phyloP scores from a whole-genome alignment of 2,113 vertebrate genomes.

The Hipposideros armiger region DNA sequence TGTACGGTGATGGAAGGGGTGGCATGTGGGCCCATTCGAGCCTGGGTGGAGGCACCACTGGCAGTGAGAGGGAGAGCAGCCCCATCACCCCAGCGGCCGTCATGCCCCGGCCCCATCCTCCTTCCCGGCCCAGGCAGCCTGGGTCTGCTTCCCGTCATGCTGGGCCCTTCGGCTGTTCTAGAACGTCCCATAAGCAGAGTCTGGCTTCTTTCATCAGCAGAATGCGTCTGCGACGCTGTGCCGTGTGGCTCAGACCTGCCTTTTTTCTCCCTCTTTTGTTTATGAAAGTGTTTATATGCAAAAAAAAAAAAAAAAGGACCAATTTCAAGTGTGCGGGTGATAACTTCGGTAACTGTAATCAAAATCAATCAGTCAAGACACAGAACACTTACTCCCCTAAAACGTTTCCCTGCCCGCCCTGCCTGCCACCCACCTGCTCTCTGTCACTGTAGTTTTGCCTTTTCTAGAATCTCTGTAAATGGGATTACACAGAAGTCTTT shows the following conservation, averaged over 20 bases:
- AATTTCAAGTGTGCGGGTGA: fast-evolving
- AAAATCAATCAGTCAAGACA: fast-evolving
- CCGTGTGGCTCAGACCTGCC: neutral
- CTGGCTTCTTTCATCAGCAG: neutral
- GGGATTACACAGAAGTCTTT: fast-evolving
- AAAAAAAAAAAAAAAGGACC: fast-evolving
- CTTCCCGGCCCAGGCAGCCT: neutral
- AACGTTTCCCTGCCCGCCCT: fast-evolving
- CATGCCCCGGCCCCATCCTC: neutral
- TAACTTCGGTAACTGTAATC: fast-evolving
- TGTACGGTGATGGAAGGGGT: fast-evolving
- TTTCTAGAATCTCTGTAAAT: fast-evolving
- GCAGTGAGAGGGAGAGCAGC: neutral
- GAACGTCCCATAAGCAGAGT: fast-evolving
- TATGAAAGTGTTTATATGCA: fast-evolving
- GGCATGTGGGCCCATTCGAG: fast-evolving
- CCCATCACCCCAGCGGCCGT: too few relatives aligned
- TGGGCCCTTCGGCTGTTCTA: fast-evolving
- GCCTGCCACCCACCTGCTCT: fast-evolving
- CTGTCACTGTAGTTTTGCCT: fast-evolving
- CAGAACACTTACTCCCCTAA: fast-evolving
- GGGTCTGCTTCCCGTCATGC: neutral
- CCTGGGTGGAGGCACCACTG: fast-evolving
- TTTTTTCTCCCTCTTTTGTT: too few relatives aligned
- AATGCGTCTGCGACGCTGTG: neutral